A percentile compares a stretch with the other conserved stretches of the same genome.
Conservation (phyloP, 2,113 vertebrate genomes). For the Macrotus californicus region DNA sequence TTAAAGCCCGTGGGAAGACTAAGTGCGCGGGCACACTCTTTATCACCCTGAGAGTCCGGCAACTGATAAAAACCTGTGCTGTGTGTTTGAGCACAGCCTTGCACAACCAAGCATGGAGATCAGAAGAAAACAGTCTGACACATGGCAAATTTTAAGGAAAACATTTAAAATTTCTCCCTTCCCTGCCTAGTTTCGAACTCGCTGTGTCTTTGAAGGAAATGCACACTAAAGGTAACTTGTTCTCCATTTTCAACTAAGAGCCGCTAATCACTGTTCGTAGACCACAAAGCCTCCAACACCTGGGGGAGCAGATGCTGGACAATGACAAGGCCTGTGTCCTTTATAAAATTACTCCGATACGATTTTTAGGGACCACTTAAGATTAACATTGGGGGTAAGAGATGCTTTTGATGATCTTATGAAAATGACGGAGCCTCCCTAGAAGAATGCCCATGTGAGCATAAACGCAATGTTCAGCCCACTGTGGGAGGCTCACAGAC, state of each 20-base stretch:
- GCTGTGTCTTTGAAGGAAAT: constrained; percentile 5
- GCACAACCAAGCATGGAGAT: neutral
- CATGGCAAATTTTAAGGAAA: neutral
- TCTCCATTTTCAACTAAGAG: neutral
- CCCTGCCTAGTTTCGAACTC: neutral
- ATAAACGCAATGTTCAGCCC: neutral
- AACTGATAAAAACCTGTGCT: neutral
- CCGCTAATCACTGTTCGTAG: neutral
- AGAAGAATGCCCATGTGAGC: neutral
- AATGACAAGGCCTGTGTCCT: neutral
- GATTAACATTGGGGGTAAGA: neutral
- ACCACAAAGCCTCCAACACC: neutral
- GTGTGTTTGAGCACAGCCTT: neutral
- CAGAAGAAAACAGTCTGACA: neutral
- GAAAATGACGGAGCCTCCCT: neutral
- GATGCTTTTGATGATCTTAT: neutral
- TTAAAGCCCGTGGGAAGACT: neutral
- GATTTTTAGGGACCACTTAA: neutral
- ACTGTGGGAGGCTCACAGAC: neutral
- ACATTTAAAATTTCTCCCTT: neutral
- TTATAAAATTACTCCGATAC: neutral
- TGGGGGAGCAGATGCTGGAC: neutral
- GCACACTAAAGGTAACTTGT: neutral
- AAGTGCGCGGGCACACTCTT: neutral
- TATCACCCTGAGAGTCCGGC: neutral